Conservation (phyloP, 2,113 vertebrate genomes). For the Megalops atlanticus region DNA sequence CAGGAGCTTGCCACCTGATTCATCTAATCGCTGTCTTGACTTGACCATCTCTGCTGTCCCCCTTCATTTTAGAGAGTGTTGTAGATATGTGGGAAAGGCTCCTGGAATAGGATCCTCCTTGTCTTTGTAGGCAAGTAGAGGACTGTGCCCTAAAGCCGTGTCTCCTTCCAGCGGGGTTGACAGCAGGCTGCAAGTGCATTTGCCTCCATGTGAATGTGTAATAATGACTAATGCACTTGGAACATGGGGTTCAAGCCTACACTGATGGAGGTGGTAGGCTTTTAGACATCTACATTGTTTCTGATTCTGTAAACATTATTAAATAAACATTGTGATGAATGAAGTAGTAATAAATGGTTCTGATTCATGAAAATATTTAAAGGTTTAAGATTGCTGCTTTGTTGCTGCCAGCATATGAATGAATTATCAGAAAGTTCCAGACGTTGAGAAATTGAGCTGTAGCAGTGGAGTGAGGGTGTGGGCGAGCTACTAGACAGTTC, state of each 20-base stretch:
- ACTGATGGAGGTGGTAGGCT: neutral
- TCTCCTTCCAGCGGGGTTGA: too few species aligned
- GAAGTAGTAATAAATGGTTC: neutral
- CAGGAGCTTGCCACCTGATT: too few species aligned
- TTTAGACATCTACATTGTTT: neutral
- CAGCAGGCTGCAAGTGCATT: too few species aligned
- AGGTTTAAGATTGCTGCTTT: neutral
- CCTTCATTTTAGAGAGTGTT: too few species aligned
- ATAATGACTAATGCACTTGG: neutral
- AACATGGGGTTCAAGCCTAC: neutral
- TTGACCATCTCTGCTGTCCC: too few species aligned
- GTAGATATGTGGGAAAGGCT: too few species aligned
- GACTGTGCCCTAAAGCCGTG: too few species aligned
- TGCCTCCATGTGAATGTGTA: neutral
- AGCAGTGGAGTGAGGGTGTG: neutral
- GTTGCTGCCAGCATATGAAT: neutral
- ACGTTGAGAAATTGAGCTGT: neutral
- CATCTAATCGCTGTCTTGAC: too few species aligned
- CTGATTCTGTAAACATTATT: too few species aligned
- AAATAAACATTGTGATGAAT: too few species aligned
- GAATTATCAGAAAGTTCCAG: neutral
- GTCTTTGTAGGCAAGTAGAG: too few species aligned
- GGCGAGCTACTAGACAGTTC: neutral
- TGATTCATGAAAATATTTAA: neutral
- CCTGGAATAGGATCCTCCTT: too few species aligned